Evolutionary conservation across 1,140 invertebrate genomes (phyloP), one percentile per base, ranked within the genome.

Genomic region (Heliconius melpomene): DNA sequence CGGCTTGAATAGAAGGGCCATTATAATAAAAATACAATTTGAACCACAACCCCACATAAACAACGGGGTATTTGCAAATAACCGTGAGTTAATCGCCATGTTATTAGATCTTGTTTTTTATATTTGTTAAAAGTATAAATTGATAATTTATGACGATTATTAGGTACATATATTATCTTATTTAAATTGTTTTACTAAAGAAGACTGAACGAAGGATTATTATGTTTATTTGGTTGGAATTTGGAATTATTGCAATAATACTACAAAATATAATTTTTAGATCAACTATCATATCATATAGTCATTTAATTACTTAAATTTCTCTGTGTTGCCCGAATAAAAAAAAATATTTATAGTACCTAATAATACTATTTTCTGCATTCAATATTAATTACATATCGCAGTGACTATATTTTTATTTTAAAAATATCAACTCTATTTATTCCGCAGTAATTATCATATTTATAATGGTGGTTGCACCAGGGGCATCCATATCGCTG

Each of bases 1-100:
- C 85, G 86, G 85, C 89, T 86, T 90, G 88, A 86, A 91, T 90
- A 89, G 91, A 92, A 88, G 82, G 85, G 91, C 89, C 85, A 93
- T 94, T 94, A 94, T 91, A 93, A 94, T 94, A 94, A 94, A 94
- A 94, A 94, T 94, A 94, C 90, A 94, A 93, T 93, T 94, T 92
- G 87, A 86, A 88, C 91, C 91, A 86, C 91, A 93, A 91, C 93
- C 90, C 91, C 88, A 86, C 85, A 83, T 85, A 87, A 89, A 86
- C 78, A 84, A 87, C 88, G 87, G 90, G 90, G 88, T 89, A 86
- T 86, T 93, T 86, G 91, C 91, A 86, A 93, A 94, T 93, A 94
- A 90, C 40, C 70, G 32, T 77, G 40, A 70, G 72, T 74, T 80
- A 72, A 75, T 23, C 32, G 52, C 57, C 74, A 26, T 70, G 36